Percentiles rank a stretch among this genome's conserved stretches.
Evolutionary conservation across 2,888 invertebrate genomes (phyloP).

Genomic region (Limnephilus lunatus): DNA sequence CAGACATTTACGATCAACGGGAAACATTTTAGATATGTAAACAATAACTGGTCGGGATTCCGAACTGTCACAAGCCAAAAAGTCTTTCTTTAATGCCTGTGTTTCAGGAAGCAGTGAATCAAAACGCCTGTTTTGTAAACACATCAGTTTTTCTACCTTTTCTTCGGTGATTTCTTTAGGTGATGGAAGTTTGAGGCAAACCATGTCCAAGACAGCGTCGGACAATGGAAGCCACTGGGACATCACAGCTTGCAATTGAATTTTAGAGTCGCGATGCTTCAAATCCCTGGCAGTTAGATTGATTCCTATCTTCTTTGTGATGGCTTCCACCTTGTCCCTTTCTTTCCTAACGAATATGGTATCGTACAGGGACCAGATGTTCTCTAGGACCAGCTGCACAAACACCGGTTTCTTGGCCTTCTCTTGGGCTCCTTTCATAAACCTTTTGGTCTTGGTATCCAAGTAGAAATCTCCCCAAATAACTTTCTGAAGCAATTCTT

Average conservation of each 20-base stretch:
- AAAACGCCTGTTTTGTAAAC: conserved; percentile 83
- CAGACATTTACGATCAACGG: conserved; percentile 84
- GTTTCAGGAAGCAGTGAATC: conserved; percentile 83
- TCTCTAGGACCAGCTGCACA: conserved; percentile 93
- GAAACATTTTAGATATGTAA: conserved; percentile 94
- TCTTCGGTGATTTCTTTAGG: conserved; percentile 86
- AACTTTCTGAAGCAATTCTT: conserved; percentile 84
- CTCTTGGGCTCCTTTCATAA: conserved; percentile 92
- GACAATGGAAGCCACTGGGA: conserved; percentile 95
- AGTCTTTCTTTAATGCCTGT: conserved; percentile 83
- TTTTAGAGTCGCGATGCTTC: conserved; percentile 85
- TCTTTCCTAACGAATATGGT: conserved; percentile 86
- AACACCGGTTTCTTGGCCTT: conserved; percentile 96
- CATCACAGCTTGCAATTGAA: conserved; percentile 88
- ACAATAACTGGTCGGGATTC: conserved; percentile 83
- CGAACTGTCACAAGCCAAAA: conserved; percentile 82
- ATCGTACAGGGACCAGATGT: conserved; percentile 93
- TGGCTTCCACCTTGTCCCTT: conserved; percentile 82
- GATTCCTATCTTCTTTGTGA: conserved; percentile 87
- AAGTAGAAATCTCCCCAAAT: conserved; percentile 97
- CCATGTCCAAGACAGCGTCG: conserved; percentile 87
- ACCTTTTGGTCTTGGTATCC: conserved; percentile 88
- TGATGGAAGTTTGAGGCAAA: conserved; percentile 88
- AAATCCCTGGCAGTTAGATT: conserved; percentile 87
- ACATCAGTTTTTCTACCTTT: conserved; percentile 90